Percentiles rank a stretch among this genome's conserved stretches.
These are phyloP conservation scores for Saccopteryx leptura DNA, from an alignment of 2,113 vertebrate species.

Conservation along the genomic window DNA sequence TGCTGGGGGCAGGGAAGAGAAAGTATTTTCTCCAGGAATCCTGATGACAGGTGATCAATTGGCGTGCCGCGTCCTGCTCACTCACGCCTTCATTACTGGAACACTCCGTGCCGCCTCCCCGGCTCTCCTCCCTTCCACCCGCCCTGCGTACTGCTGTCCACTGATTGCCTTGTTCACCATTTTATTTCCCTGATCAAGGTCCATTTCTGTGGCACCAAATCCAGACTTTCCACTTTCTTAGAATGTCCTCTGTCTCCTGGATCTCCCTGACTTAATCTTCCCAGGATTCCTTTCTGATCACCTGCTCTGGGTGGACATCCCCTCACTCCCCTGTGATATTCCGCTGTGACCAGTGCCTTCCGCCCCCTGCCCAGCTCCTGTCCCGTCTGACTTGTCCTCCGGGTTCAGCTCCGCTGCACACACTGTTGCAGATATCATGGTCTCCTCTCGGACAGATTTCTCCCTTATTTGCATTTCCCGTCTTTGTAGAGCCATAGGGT, in stretches of 20 bases:
- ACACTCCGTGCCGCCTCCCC: fast-evolving
- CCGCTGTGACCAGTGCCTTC: fast-evolving
- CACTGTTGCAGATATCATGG: fast-evolving
- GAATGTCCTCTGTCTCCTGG: not conserved
- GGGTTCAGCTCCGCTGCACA: not conserved
- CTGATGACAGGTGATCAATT: not conserved
- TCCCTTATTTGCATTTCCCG: not conserved
- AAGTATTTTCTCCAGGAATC: not conserved
- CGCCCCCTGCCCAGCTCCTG: fast-evolving
- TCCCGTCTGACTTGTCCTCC: fast-evolving
- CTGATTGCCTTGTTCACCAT: not conserved
- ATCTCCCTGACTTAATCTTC: not conserved
- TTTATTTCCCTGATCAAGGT: not conserved
- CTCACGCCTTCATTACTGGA: fast-evolving
- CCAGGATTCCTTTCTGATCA: not conserved
- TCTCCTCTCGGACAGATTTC: fast-evolving
- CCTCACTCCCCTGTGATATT: fast-evolving
- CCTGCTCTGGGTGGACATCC: fast-evolving
- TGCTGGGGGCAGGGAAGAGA: not conserved
- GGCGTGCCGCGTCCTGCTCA: fast-evolving
- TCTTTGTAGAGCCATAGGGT: not conserved
- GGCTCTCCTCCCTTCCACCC: not conserved
- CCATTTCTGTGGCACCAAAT: not conserved
- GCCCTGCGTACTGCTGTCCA: not conserved
- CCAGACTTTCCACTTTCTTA: not conserved